These are phyloP conservation scores for Acanthurus tractus DNA, from an alignment of 2,797 vertebrate genomes.

Conservation along the genomic window DNA sequence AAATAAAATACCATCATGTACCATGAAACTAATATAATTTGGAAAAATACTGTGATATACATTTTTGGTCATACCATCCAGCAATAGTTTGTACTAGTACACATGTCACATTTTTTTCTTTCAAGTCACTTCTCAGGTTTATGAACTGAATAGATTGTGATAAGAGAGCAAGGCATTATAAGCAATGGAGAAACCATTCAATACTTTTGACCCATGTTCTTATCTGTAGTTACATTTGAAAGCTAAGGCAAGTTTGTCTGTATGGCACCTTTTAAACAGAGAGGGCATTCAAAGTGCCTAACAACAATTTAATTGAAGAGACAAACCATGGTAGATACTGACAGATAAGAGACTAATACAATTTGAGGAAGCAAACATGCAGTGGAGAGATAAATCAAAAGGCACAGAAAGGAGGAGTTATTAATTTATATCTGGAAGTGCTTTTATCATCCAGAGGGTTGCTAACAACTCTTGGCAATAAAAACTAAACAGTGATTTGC, in stretches of 20 bases:
- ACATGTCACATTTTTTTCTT: neutral
- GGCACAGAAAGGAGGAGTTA: neutral
- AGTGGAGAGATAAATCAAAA: neutral
- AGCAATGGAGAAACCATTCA: too few species aligned
- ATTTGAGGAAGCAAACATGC: neutral
- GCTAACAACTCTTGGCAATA: neutral
- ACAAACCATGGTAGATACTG: neutral
- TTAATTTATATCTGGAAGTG: neutral
- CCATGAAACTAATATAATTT: too few species aligned
- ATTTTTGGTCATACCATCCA: too few species aligned
- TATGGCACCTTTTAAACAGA: neutral
- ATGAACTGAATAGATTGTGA: neutral
- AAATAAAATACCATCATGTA: too few species aligned
- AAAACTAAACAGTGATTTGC: neutral
- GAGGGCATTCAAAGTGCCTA: neutral
- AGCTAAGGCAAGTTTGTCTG: neutral
- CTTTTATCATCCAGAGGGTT: neutral
- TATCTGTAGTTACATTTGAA: too few species aligned
- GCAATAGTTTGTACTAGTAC: neutral
- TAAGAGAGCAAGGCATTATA: neutral
- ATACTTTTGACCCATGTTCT: too few species aligned
- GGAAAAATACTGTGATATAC: too few species aligned
- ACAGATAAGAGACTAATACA: neutral
- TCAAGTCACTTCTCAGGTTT: neutral
- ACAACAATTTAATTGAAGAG: neutral